phyloP scores from a whole-genome alignment of 2,113 vertebrate species.

The Smithornis capensis region DNA sequence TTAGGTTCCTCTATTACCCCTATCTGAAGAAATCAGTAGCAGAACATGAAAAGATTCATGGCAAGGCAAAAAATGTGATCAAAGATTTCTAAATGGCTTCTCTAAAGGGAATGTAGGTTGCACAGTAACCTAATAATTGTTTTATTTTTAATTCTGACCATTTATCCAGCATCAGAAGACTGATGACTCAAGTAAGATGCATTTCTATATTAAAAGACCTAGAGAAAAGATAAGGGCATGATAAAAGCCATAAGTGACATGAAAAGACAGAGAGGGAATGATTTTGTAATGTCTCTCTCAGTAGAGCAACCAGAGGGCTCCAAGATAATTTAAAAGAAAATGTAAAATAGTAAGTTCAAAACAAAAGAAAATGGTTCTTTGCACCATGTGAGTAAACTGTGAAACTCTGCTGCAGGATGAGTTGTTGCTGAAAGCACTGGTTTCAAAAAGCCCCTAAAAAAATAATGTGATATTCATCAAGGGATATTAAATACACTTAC shows the following conservation, averaged over 20 bases:
- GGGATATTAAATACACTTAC: not conserved
- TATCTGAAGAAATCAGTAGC: not conserved
- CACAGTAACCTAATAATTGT: not conserved
- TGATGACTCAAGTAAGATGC: not conserved
- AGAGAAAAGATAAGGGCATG: not conserved
- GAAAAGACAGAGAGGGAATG: not conserved
- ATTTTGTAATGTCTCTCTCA: not conserved
- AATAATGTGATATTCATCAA: not conserved
- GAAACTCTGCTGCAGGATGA: not conserved
- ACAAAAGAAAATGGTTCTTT: not conserved
- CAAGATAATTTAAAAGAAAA: not conserved
- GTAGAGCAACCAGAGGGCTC: not conserved
- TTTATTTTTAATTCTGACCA: not conserved
- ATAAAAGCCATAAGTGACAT: not conserved
- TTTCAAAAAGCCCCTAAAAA: not conserved
- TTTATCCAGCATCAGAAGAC: not conserved
- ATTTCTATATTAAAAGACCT: not conserved
- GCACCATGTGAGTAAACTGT: not conserved
- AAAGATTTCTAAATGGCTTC: not conserved
- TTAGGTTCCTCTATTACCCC: not conserved
- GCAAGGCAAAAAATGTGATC: not conserved
- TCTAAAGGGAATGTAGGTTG: not conserved
- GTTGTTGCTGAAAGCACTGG: not conserved
- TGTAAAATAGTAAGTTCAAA: not conserved
- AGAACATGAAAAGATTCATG: not conserved